These are phyloP conservation scores for Hesperia comma DNA, from an alignment of 2,888 invertebrate genomes.

Conservation along the genomic window DNA sequence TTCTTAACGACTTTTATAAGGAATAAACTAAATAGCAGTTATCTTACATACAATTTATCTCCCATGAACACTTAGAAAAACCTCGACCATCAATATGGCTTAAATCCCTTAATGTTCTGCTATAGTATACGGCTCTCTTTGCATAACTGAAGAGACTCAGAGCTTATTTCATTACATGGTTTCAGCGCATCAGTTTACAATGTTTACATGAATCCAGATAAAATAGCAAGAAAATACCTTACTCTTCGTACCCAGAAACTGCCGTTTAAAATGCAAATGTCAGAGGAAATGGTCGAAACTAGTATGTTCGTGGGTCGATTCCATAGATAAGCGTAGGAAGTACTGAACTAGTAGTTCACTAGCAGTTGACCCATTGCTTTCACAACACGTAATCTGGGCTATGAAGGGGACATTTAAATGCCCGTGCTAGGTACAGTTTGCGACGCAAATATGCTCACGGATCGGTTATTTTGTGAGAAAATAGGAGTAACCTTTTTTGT, in stretches of 20 bases:
- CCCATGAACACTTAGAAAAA: too few relatives aligned
- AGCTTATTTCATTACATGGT: too few relatives aligned
- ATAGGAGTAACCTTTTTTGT: too few relatives aligned
- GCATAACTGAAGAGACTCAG: too few relatives aligned
- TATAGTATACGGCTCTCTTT: too few relatives aligned
- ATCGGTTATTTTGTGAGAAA: neutral
- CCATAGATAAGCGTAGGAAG: slow-evolving; percentile 31
- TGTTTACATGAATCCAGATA: neutral
- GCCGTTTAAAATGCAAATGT: slow-evolving; percentile 28
- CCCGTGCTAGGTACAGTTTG: slow-evolving; percentile 35
- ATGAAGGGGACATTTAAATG: slow-evolving; percentile 42
- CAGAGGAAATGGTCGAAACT: slow-evolving; percentile 31
- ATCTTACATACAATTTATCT: too few relatives aligned
- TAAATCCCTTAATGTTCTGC: too few relatives aligned
- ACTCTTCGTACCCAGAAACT: slow-evolving; percentile 1
- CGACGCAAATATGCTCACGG: neutral
- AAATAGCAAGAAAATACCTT: neutral
- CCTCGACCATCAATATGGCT: neutral
- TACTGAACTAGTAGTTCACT: slow-evolving; percentile 28
- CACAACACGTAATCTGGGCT: slow-evolving; percentile 40
- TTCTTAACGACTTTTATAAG: too few relatives aligned
- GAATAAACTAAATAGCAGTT: too few relatives aligned
- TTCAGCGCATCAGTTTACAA: neutral
- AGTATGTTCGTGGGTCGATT: slow-evolving; percentile 27
- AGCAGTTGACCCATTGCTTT: slow-evolving; percentile 37